phyloP scores from a whole-genome alignment of 2,888 invertebrate genomes.

The Zele albiditarsus region DNA sequence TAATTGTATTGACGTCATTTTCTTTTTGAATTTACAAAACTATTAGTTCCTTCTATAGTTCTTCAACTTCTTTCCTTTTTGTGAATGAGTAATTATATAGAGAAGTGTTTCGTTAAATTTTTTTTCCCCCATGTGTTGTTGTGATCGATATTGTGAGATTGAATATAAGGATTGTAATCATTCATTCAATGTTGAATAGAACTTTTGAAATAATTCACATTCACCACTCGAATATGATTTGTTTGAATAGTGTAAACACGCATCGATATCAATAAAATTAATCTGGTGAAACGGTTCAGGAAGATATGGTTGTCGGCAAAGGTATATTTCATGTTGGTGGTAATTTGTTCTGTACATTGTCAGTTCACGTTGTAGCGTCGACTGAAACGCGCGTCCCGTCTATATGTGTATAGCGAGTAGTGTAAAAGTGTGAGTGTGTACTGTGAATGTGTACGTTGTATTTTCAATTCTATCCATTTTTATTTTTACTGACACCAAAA shows the following conservation, averaged over 20 bases:
- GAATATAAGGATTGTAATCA: not conserved
- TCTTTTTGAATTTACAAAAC: not conserved
- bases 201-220: not conserved
- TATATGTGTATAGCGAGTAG: not conserved
- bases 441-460: not conserved
- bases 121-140: not conserved
- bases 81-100: not conserved
- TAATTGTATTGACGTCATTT: not conserved
- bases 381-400: slow-evolving; percentile 38
- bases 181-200: not conserved
- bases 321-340: slow-evolving; percentile 7
- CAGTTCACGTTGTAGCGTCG: slow-evolving; percentile 48
- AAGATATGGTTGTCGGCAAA: slow-evolving; percentile 19
- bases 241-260: not conserved
- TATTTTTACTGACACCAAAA: not conserved
- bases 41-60: not conserved
- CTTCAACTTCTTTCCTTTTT: not conserved
- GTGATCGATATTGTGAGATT: not conserved
- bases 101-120: not conserved
- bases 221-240: not conserved
- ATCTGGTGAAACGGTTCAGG: slow-evolving; percentile 12
- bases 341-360: not conserved
- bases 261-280: slow-evolving; percentile 28
- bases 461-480: not conserved
- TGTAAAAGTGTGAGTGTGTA: not conserved